Conservation (phyloP, 2,888 invertebrate genomes). For the Leptinotarsa tumamoca region DNA sequence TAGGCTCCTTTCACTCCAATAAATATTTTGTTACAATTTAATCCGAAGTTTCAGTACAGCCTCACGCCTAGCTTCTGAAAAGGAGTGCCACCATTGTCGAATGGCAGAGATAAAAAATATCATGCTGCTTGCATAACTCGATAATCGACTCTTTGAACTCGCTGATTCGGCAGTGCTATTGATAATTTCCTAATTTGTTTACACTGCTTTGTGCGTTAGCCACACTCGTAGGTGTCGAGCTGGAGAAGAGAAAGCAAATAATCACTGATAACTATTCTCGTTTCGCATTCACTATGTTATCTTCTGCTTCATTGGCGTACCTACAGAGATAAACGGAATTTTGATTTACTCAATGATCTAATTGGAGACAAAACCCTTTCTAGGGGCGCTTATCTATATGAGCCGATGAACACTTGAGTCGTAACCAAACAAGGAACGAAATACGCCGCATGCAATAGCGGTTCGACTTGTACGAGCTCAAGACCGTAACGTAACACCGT, state of each 20-base stretch:
- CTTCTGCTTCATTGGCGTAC: slow-evolving; percentile 12
- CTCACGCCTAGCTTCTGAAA: slow-evolving; percentile 18
- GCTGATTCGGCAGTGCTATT: slow-evolving; percentile 8
- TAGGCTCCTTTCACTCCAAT: not conserved
- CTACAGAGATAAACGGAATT: too few species aligned
- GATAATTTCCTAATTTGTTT: slow-evolving; percentile 37
- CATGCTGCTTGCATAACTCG: not conserved
- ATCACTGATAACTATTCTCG: slow-evolving; percentile 30
- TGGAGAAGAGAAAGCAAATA: slow-evolving; percentile 33
- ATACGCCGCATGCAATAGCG: too few species aligned
- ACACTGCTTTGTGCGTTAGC: slow-evolving; percentile 25
- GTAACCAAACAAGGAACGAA: too few species aligned
- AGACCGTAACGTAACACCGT: too few species aligned
- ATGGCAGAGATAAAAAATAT: slow-evolving; percentile 13
- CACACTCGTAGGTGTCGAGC: slow-evolving; percentile 29
- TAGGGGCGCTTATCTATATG: too few species aligned
- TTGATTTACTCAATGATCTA: too few species aligned
- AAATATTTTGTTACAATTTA: slow-evolving; percentile 10
- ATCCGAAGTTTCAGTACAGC: not conserved
- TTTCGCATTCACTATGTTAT: slow-evolving; percentile 22
- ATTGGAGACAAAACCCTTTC: too few species aligned
- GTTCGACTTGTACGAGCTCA: too few species aligned
- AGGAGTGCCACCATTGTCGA: slow-evolving; percentile 11
- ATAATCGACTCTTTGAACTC: not conserved
- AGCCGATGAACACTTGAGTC: too few species aligned